Base-by-base conservation (phyloP, 1,140 invertebrate genomes). In the Neuroterus valhalla region DNA sequence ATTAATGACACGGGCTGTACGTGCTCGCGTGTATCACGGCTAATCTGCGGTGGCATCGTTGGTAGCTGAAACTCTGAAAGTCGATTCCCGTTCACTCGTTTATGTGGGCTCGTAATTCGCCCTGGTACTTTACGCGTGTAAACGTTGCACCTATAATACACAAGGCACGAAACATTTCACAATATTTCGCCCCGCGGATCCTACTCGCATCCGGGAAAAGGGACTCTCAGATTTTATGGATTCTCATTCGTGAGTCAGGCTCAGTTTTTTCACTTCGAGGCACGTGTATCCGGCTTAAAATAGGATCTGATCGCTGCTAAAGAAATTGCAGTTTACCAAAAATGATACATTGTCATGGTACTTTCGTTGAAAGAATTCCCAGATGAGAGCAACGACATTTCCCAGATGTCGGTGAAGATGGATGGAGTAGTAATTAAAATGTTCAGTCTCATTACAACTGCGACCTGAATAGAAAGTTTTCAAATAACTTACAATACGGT, bases 21-120 rank as follows among this genome's bases (percentile, higher is more conserved):
- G 42, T 38, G 68, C 43, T 43, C n/a, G 68, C 76, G 71, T 46
- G 45, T 75, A 75, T 71, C 75, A 68, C 23, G 19, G 48, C 70
- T 78, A 80, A 81, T 81, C 79, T 80, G 48, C 50, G 48, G 55
- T 71, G 66, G 75, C 75, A 81, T 81, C 75, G 52, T 77, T 80
- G 72, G 67, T 77, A 79, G 78, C 70, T 68, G 55, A 62, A 62
- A 62, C 55, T 62, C 31, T 52, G 43, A 80, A 81, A 78, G 72
- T 80, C 75, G 78, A 80, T 79, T 77, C 68, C 31, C 31, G 31
- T 38, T 8, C 31, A 38, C 31, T 38, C 31, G 31, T 38, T 38
- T 38, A 38, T 38, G 48, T 79, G 70, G 44, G 67, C 75, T 80
- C 78, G 68, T 81, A 81, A 80, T 78, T 80, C 43, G 69, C 79